A percentile compares a stretch with the other conserved stretches of the same genome.
phyloP scores from a whole-genome alignment of 2,888 invertebrate species.

The Drosophila siamana region DNA sequence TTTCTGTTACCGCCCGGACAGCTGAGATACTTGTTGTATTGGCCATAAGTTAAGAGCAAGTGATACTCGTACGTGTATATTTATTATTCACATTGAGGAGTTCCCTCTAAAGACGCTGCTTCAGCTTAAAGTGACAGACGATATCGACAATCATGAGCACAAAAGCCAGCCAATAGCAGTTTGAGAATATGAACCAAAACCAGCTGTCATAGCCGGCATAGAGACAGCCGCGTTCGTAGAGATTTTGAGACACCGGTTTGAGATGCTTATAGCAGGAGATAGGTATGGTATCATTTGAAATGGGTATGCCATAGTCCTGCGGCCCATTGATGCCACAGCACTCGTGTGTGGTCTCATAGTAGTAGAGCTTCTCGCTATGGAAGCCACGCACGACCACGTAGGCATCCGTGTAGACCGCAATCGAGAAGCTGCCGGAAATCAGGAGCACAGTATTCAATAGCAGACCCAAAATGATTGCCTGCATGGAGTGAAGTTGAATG shows the following conservation, averaged over 20 bases:
- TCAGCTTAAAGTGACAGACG: slow-evolving; percentile 42
- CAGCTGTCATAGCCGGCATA: slow-evolving; percentile 34
- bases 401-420: slow-evolving; percentile 36
- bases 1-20: slow-evolving; percentile 32
- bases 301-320: slow-evolving; percentile 23
- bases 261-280: slow-evolving; percentile 26
- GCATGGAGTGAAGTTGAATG: no score
- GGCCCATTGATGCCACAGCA: slow-evolving; percentile 59
- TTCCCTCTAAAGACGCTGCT: not conserved
- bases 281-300: slow-evolving; percentile 17
- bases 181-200: slow-evolving; percentile 54
- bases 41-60: slow-evolving; percentile 15
- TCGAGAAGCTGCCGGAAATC: slow-evolving; percentile 35
- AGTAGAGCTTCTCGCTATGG: slow-evolving; percentile 17
- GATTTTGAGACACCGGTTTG: not conserved
- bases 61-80: not conserved
- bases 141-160: slow-evolving; percentile 18
- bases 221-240: slow-evolving; percentile 34
- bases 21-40: slow-evolving; percentile 20
- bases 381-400: slow-evolving; percentile 48
- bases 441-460: slow-evolving; percentile 17
- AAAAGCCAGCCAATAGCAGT: slow-evolving; percentile 51
- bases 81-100: not conserved
- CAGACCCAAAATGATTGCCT: slow-evolving; percentile 19
- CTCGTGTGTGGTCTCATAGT: slow-evolving; percentile 28